Evolutionary conservation across 2,113 vertebrate species (phyloP).

Genomic region (Ancistrus triradiatus): DNA sequence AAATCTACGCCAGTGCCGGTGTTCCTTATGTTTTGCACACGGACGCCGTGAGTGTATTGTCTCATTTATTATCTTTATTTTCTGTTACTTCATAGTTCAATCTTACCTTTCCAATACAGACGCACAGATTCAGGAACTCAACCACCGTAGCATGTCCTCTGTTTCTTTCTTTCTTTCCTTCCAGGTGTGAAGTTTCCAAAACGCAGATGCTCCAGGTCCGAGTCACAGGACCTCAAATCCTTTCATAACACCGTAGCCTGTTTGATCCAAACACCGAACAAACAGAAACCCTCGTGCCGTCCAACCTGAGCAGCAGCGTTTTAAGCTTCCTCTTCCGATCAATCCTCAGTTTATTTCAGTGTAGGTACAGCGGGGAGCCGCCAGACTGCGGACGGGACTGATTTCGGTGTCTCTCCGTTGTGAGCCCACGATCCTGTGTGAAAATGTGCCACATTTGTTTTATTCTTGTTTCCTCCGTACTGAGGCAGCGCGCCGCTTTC

Average conservation of each 20-base stretch:
- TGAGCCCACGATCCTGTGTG: background rate
- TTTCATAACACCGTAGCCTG: background rate
- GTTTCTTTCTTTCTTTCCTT: too few relatives aligned
- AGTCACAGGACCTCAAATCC: background rate
- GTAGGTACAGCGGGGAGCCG: background rate
- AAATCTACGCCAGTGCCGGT: too few relatives aligned
- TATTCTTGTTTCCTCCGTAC: slow-evolving; percentile 31
- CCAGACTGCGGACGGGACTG: too few relatives aligned
- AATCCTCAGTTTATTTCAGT: too few relatives aligned
- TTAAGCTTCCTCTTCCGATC: too few relatives aligned
- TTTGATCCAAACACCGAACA: background rate
- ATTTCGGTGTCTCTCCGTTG: too few relatives aligned
- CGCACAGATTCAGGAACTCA: slow-evolving; percentile 3
- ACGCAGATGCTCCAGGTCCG: background rate
- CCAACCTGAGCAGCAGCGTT: too few relatives aligned
- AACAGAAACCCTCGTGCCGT: background rate
- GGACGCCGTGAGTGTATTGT: too few relatives aligned
- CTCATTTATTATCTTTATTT: too few relatives aligned
- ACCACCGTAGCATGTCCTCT: slow-evolving; percentile 3
- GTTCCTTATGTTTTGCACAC: too few relatives aligned
- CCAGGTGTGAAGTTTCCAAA: background rate
- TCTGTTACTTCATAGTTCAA: too few relatives aligned
- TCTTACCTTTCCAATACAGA: slow-evolving; percentile 9
- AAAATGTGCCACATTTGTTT: too few relatives aligned
- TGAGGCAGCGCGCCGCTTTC: slow-evolving; percentile 46